Conservation (phyloP, 2,797 vertebrate genomes). For the Chloroceryle amazona region DNA sequence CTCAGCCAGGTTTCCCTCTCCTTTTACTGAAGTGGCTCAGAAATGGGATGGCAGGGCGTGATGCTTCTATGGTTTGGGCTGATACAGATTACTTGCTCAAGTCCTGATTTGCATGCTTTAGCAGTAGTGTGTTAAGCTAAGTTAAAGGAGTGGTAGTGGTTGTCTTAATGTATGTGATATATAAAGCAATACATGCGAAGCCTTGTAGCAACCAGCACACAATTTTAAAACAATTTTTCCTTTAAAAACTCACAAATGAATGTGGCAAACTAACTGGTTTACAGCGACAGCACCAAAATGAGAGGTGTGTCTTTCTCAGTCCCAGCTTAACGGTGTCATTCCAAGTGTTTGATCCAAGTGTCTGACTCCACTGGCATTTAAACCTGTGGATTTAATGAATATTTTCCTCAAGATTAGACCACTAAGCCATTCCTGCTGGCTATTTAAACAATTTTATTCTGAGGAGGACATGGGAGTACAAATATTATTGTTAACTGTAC, state of each 20-base stretch:
- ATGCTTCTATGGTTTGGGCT: neutral
- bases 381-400: constrained; percentile 12
- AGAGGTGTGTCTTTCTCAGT: too few relatives aligned
- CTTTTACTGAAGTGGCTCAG: neutral
- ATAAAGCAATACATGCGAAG: too few relatives aligned
- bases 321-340: too few relatives aligned
- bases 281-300: too few relatives aligned
- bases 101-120: neutral
- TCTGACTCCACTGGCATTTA: neutral
- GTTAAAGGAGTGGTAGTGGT: too few relatives aligned
- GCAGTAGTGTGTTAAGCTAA: neutral
- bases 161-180: too few relatives aligned
- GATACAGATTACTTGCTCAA: neutral
- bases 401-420: neutral
- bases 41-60: neutral
- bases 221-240: too few relatives aligned
- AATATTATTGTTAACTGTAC: constrained; percentile 62
- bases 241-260: too few relatives aligned
- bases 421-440: constrained; percentile 17
- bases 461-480: neutral
- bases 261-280: too few relatives aligned
- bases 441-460: constrained; percentile 29
- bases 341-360: too few relatives aligned
- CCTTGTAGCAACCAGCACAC: too few relatives aligned
- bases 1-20: neutral